Evolutionary conservation across 2,888 invertebrate genomes (phyloP), one percentile per base, ranked within the genome.

Genomic region (Plagodis dolabraria): DNA sequence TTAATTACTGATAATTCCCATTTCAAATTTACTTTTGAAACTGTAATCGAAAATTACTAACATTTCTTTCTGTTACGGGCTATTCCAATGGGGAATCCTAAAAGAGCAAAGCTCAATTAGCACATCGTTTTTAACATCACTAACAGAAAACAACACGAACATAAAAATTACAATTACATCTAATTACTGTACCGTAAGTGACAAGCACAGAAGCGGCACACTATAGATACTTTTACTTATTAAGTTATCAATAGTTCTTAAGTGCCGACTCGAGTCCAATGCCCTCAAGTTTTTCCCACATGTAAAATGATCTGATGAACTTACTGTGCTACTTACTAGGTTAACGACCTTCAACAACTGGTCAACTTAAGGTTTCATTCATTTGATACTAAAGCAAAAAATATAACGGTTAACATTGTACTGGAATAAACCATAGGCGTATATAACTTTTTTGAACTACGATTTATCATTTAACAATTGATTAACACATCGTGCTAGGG

Each of bases 241-340:
- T 56, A 57, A 55, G 47, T 56, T 56, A 60, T 60, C 60, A 60
- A 60, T 56, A 60, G 52, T 48, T 47, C 36, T 51, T 48, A 77
- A 82, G 77, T 78, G 75, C 70, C 68, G 69, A 60, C 74, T 73
- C 65, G 46, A 53, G 56, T 53, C 46, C 60, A 64, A 45, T 60
- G 65, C 68, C 74, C 69, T 70, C 65, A 53, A 71, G 67, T 73
- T 71, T 71, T 79, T 53, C 79, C 78, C 80, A 81, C 80, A 78
- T 77, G 79, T 79, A 76, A 79, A 76, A 71, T 70, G 76, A 79
- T 79, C 77, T 72, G 71, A 60, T 52, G 52, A 60, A 60, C 60
- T 55, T 60, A 53, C 56, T 53, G 53, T 53, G 42, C 69, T 53
- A 65, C 57, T 59, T 67, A 69, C 64, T 66, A 22, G 60, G 68